Evolutionary conservation across 2,888 invertebrate genomes (phyloP).

Genomic region (Leucophenga maculata): DNA sequence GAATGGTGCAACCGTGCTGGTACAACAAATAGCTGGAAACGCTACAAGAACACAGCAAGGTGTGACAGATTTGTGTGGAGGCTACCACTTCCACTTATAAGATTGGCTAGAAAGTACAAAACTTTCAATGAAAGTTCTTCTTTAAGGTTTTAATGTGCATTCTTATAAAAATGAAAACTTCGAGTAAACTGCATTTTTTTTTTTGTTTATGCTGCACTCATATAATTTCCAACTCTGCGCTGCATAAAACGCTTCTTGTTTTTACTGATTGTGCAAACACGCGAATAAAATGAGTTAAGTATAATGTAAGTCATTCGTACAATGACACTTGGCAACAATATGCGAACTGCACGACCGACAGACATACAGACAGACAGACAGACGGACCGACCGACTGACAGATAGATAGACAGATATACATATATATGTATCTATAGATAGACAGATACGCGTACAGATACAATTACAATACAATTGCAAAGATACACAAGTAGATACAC

Average conservation of each 20-base stretch:
- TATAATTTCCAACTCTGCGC: neutral
- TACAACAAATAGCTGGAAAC: too few species aligned
- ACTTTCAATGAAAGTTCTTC: too few species aligned
- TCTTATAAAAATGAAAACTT: too few species aligned
- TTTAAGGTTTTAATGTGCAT: too few species aligned
- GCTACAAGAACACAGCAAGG: too few species aligned
- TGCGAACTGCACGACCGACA: neutral
- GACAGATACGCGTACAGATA: neutral
- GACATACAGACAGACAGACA: slow-evolving; percentile 26
- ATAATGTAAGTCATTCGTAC: slow-evolving; percentile 57
- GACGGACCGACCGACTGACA: neutral
- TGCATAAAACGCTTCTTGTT: neutral
- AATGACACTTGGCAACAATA: slow-evolving; percentile 47
- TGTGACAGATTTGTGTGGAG: too few species aligned
- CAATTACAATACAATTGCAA: too few species aligned
- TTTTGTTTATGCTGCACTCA: neutral
- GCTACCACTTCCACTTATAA: too few species aligned
- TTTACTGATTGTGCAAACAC: slow-evolving; percentile 17
- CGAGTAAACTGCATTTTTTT: neutral
- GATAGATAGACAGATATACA: neutral
- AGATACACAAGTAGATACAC: too few species aligned
- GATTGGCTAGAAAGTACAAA: too few species aligned
- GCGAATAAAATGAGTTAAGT: slow-evolving; percentile 12
- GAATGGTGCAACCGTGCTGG: too few species aligned
- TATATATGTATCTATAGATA: too few species aligned